A percentile compares a stretch with the other conserved stretches of the same genome.
These are phyloP conservation scores for Hippocampus mohnikei DNA, from an alignment of 2,113 vertebrate genomes.

Conservation along the genomic window DNA sequence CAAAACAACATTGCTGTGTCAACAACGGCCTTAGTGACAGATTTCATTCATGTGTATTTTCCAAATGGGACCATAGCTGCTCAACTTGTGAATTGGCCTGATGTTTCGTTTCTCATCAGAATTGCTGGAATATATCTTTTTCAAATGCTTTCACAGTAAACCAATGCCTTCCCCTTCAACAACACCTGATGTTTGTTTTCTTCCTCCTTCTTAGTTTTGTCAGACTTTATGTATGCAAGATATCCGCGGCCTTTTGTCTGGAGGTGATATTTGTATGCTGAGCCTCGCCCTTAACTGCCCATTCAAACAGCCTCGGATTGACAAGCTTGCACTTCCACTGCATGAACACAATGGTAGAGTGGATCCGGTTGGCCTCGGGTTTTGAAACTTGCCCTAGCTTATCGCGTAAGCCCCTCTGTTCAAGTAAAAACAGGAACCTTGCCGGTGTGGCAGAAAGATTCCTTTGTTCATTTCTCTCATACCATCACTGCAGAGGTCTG, in stretches of 20 bases:
- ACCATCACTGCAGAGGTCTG: constrained; percentile 15
- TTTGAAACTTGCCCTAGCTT: constrained; percentile 44
- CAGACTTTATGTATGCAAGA: background rate
- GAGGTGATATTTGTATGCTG: constrained; percentile 2
- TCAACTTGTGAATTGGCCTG: background rate
- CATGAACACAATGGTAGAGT: constrained; percentile 13
- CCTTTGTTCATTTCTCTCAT: constrained; percentile 12
- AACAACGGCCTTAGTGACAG: background rate
- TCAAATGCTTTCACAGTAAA: background rate
- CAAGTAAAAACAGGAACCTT: constrained; percentile 59
- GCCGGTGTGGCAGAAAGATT: background rate
- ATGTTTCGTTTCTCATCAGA: background rate
- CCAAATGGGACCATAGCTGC: background rate
- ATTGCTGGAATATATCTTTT: background rate
- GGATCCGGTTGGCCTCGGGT: constrained; percentile 43
- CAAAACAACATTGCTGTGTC: background rate
- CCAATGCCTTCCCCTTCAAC: background rate
- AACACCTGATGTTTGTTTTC: background rate
- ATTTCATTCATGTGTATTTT: background rate
- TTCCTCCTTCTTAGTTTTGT: background rate
- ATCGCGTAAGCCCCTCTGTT: constrained; percentile 44
- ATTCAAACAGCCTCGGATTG: constrained; percentile 9
- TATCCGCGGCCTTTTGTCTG: background rate
- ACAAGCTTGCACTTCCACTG: constrained; percentile 30
- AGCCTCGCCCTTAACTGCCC: constrained; percentile 2